A percentile compares a stretch with the other conserved stretches of the same genome.
Evolutionary conservation across 2,797 vertebrate species (phyloP).

Genomic region (Trichosurus vulpecula): DNA sequence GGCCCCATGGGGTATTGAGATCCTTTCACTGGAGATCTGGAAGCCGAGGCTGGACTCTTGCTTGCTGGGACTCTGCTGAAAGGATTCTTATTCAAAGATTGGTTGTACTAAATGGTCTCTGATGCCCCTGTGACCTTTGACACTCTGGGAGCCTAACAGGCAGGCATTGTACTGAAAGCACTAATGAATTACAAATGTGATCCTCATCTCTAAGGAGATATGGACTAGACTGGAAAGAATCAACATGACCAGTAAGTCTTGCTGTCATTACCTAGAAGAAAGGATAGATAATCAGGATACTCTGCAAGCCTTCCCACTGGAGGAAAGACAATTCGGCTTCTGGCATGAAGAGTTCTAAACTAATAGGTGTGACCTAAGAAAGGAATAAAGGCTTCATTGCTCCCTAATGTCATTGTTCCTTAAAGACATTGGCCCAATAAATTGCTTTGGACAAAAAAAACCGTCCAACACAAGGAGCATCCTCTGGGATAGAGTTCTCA

Average conservation of each 20-base stretch:
- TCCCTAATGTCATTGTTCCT: neutral
- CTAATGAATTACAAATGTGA: neutral
- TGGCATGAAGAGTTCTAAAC: neutral
- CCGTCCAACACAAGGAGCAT: neutral
- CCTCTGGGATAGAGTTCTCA: neutral
- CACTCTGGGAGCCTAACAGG: neutral
- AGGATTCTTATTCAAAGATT: neutral
- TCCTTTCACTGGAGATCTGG: neutral
- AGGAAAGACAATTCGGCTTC: neutral
- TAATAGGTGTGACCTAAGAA: neutral
- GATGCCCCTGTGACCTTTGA: neutral
- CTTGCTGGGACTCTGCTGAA: neutral
- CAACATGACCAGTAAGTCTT: too few species aligned
- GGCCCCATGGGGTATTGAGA: neutral
- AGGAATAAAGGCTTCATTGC: neutral
- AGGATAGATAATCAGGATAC: neutral
- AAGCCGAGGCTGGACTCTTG: neutral
- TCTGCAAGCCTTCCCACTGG: neutral
- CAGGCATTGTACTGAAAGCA: neutral
- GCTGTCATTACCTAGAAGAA: too few species aligned
- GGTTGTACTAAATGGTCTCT: neutral
- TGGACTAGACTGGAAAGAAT: neutral
- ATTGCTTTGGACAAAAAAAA: neutral
- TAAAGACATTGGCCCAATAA: neutral
- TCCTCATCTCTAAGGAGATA: neutral